phyloP scores from a whole-genome alignment of 2,113 vertebrate species.

The Anguilla japonica region DNA sequence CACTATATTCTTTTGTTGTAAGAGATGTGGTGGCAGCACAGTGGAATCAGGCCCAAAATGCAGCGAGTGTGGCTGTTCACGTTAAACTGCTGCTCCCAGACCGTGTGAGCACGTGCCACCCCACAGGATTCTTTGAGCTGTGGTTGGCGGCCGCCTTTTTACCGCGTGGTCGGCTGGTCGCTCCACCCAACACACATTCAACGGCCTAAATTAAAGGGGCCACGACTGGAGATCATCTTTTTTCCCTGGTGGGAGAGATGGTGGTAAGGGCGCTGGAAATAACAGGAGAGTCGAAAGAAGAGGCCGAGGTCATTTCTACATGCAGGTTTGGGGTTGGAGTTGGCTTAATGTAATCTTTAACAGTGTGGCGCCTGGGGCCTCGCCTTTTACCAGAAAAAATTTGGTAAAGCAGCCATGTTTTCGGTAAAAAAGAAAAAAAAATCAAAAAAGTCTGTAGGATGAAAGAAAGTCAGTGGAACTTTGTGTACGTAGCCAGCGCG shows the following conservation, averaged over 20 bases:
- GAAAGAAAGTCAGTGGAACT: constrained; percentile 45
- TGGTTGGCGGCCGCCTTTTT: background rate
- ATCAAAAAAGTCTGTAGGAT: constrained; percentile 41
- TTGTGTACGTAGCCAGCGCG: constrained; percentile 40
- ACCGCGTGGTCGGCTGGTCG: background rate
- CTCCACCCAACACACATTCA: constrained; percentile 31
- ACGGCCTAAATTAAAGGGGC: constrained; percentile 31
- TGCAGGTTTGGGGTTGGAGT: background rate
- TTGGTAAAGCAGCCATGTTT: constrained; percentile 21
- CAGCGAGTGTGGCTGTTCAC: background rate
- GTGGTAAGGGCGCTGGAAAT: constrained; percentile 22
- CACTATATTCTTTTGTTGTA: too few relatives aligned
- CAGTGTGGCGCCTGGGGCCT: constrained; percentile 1
- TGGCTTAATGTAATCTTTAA: background rate
- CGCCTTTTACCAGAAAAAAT: constrained; percentile 39
- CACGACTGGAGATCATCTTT: constrained; percentile 23
- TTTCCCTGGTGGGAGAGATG: constrained; percentile 43
- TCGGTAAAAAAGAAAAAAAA: constrained; percentile 34
- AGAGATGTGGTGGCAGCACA: background rate
- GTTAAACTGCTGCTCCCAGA: background rate
- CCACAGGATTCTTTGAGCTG: background rate
- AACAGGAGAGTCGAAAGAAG: constrained; percentile 19
- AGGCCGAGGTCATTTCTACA: background rate
- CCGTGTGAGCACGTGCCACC: background rate
- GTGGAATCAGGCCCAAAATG: background rate